Base-by-base conservation (phyloP, 2,888 invertebrate genomes). In the Leptopilina syphax region DNA sequence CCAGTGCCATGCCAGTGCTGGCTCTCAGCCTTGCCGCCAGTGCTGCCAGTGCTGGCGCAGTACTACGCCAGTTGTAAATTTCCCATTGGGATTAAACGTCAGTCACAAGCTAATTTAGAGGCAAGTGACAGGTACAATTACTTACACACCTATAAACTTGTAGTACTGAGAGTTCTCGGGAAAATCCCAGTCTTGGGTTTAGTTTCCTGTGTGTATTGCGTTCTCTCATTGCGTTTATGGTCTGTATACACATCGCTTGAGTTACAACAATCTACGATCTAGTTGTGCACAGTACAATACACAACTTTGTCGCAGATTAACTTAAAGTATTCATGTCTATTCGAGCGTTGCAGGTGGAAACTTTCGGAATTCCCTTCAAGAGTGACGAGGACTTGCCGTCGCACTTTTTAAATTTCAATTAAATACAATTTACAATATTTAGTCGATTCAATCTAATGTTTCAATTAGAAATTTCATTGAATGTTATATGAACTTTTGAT, bases 261-360 rank as follows among this genome's bases (percentile, higher is more conserved):
- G 73, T 34, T 34, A 50, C 50, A 50, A 50, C 50, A 13, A 73
- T 34, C 54, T 54, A 12, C 54, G 34, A 73, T 57, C 34, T 9
- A 73, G 34, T 34, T 34, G n/a, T 73, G 73, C 73, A 54, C 70
- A 27, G n/a, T 54, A 24, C 24, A 44, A 44, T 50, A 27, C 54
- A 27, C 27, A 54, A 54, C 70, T 73, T 73, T 73, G 57, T 73
- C n/a, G 54, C 73, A 57, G 73, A 73, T 73, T 73, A 73, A 54
- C 73, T 73, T 73, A 57, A 50, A n/a, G 63, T 24, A 24, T 63
- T 63, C 63, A 63, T 63, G 63, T 24, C 63, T 63, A 24, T 8
- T 24, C 63, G 24, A 63, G 18, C 63, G 24, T n/a, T 60, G n/a
- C n/a, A 4, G 60, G 1, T 18, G 18, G 60, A 60, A 60, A 60